phyloP scores from a whole-genome alignment of 2,113 vertebrate species.

The Rhinogobius similis region DNA sequence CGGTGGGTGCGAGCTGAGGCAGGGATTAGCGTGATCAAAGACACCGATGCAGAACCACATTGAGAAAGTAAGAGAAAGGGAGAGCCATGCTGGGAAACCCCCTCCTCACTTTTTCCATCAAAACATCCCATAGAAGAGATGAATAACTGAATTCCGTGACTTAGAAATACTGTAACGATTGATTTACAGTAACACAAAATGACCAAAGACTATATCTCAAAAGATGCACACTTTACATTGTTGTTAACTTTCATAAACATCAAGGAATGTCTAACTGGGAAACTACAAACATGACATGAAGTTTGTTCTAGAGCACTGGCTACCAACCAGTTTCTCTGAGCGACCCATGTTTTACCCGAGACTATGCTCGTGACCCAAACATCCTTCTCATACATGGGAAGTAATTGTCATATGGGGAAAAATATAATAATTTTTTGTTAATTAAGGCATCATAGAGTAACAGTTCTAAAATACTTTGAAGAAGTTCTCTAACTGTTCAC shows the following conservation, averaged over 20 bases:
- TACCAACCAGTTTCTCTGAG: too few species aligned
- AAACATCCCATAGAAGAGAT: constrained; percentile 60
- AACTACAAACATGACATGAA: background rate
- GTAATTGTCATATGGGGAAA: too few species aligned
- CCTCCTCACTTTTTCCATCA: constrained; percentile 45
- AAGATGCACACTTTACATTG: background rate
- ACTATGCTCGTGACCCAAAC: too few species aligned
- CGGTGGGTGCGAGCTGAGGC: constrained; percentile 45
- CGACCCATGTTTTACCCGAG: too few species aligned
- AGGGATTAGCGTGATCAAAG: constrained; percentile 78
- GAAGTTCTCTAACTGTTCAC: too few species aligned
- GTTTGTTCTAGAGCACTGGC: background rate
- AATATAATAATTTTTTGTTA: too few species aligned
- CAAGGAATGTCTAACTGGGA: background rate
- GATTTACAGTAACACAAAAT: background rate
- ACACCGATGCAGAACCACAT: constrained; percentile 69
- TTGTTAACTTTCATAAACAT: too few species aligned
- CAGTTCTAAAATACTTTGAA: too few species aligned
- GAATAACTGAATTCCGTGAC: constrained; percentile 55
- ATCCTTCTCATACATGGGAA: too few species aligned
- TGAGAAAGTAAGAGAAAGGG: constrained; percentile 64
- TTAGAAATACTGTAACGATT: background rate
- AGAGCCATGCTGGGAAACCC: constrained; percentile 43
- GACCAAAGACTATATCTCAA: background rate
- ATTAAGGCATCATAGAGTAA: too few species aligned